Evolutionary conservation across 2,113 vertebrate species (phyloP).

Genomic region (Pao palembangensis): DNA sequence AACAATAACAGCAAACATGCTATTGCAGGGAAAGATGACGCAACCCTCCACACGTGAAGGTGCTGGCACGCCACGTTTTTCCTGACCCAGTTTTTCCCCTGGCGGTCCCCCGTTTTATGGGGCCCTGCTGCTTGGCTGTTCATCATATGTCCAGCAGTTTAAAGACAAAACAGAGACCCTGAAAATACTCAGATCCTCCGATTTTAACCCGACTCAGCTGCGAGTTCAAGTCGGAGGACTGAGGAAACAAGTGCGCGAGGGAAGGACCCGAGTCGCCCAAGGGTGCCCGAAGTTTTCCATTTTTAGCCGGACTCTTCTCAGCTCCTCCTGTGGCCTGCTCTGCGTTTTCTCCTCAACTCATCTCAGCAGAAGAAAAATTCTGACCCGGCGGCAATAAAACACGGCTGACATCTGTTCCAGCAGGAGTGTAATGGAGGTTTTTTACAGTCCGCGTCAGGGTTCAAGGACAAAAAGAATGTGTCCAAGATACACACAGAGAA

Average conservation of each 20-base stretch:
- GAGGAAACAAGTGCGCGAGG: constrained; percentile 12
- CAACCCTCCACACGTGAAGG: not conserved
- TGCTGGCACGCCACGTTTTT: constrained; percentile 21
- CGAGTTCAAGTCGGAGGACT: not conserved
- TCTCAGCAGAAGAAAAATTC: not conserved
- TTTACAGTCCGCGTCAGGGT: constrained; percentile 9
- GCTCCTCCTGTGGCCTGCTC: constrained; percentile 2
- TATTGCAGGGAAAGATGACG: not conserved
- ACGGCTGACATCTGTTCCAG: constrained; percentile 29
- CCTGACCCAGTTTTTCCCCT: constrained; percentile 34
- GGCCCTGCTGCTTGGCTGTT: constrained; percentile 31
- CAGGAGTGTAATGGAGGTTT: not conserved
- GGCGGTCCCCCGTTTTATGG: constrained; percentile 26
- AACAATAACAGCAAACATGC: not conserved
- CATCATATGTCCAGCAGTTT: constrained; percentile 31
- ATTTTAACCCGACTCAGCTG: constrained; percentile 21
- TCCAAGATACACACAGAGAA: constrained; percentile 7
- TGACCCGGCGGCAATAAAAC: constrained; percentile 36
- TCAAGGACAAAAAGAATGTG: constrained; percentile 26
- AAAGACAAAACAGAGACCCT: constrained; percentile 26
- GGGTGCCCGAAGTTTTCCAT: constrained; percentile 6
- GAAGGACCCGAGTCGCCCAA: not conserved
- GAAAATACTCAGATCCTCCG: constrained; percentile 6
- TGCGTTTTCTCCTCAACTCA: constrained; percentile 12
- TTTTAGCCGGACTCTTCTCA: not conserved